Conservation (phyloP, 2,113 vertebrate species). For the Galeopterus variegatus region DNA sequence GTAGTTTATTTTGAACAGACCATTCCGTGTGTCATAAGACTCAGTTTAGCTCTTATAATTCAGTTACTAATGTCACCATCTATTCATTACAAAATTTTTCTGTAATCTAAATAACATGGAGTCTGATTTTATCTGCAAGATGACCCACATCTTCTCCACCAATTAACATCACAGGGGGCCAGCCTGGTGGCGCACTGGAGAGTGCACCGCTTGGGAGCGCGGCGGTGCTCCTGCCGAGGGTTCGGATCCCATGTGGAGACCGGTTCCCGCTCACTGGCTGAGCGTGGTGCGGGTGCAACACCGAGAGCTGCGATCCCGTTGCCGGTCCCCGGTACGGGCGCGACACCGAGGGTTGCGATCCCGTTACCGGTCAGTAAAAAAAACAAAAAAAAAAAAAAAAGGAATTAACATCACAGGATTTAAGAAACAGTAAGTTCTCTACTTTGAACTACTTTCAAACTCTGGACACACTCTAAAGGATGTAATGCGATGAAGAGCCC, state of each 20-base stretch:
- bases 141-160: background rate
- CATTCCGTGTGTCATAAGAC: background rate
- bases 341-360: no score
- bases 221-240: no score
- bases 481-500: background rate
- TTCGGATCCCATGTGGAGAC: no score
- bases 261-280: no score
- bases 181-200: no score
- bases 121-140: background rate
- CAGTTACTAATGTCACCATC: slow-evolving; percentile 20
- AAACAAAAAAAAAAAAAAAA: no score
- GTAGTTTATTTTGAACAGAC: background rate
- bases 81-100: slow-evolving; percentile 28
- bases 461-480: background rate
- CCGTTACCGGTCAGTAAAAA: no score
- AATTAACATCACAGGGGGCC: background rate
- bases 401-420: background rate
- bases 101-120: background rate
- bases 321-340: no score
- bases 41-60: slow-evolving; percentile 10
- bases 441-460: background rate
- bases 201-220: no score
- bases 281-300: no score
- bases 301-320: no score
- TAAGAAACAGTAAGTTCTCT: slow-evolving; percentile 29